phyloP scores from a whole-genome alignment of 2,113 vertebrate genomes.

The Epinephelus fuscoguttatus region DNA sequence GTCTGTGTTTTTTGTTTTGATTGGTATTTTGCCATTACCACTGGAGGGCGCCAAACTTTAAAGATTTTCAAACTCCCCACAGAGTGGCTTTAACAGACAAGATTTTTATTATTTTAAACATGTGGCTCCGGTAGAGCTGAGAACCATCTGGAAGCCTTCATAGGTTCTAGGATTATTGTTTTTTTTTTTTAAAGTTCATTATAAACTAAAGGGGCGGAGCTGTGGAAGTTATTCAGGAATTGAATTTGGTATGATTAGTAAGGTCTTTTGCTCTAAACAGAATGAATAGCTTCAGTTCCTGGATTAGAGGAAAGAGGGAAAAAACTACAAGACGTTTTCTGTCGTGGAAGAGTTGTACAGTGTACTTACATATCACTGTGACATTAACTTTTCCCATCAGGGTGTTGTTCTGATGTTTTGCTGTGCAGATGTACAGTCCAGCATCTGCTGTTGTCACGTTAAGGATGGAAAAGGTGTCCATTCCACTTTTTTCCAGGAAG shows the following conservation, averaged over 20 bases:
- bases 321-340: neutral
- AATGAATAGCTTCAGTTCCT: neutral
- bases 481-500: too few relatives aligned
- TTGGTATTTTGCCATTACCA: neutral
- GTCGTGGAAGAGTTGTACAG: neutral
- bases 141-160: neutral
- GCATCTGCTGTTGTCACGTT: neutral
- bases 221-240: neutral
- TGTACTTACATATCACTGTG: slow-evolving; percentile 51
- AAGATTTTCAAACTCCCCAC: neutral
- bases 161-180: neutral
- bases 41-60: neutral
- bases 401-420: neutral
- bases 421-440: neutral
- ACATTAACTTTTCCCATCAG: neutral
- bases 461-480: neutral
- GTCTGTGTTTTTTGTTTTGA: too few relatives aligned
- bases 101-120: neutral
- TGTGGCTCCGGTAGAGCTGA: neutral
- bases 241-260: neutral
- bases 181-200: neutral
- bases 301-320: neutral
- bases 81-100: neutral
- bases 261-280: neutral
- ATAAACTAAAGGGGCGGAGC: neutral